Evolutionary conservation across 2,888 invertebrate genomes (phyloP), one percentile per base, ranked within the genome.

Genomic region (Protula sp.): DNA sequence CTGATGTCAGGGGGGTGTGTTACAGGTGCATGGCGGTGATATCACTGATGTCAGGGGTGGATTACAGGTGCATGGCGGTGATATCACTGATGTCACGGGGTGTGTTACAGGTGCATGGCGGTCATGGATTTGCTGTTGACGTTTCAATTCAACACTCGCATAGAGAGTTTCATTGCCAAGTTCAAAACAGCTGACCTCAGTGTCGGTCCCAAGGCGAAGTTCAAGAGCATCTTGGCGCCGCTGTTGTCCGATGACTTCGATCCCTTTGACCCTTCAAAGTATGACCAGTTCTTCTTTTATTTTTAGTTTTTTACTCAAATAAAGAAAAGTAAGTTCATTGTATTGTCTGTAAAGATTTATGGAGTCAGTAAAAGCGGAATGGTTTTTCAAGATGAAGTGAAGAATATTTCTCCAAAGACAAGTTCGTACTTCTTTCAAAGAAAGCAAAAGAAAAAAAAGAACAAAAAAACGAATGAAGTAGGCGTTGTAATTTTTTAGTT

Each of bases 81-180:
- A n/a, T n/a, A n/a, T n/a, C n/a, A n/a, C n/a, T n/a, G n/a, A n/a
- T n/a, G n/a, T n/a, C n/a, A n/a, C n/a, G n/a, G n/a, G n/a, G n/a
- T n/a, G n/a, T n/a, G n/a, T n/a, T n/a, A n/a, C n/a, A 80, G 79
- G 60, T 79, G 79, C 1, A 76, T 80, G 75, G 76, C 76, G 47
- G 79, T 79, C 1, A 60, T 80, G 50, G 80, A 81, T 60, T 69
- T 79, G 24, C 70, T 81, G 14, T 69, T 80, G 54, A 80, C 78
- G 4, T 80, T 79, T 61, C 80, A 80, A 60, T 74, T 80, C 66
- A 81, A 80, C 69, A 71, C 75, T 24, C 65, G 79, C 24, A 67
- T 81, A 30, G 78, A 77, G 64, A 69, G 68, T 57, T 71, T 71
- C 65, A 68, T 70, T 29, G 68, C 70, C 28, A 70, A 68, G 59